Evolutionary conservation across 2,113 vertebrate genomes (phyloP).

Genomic region (Carassius auratus): DNA sequence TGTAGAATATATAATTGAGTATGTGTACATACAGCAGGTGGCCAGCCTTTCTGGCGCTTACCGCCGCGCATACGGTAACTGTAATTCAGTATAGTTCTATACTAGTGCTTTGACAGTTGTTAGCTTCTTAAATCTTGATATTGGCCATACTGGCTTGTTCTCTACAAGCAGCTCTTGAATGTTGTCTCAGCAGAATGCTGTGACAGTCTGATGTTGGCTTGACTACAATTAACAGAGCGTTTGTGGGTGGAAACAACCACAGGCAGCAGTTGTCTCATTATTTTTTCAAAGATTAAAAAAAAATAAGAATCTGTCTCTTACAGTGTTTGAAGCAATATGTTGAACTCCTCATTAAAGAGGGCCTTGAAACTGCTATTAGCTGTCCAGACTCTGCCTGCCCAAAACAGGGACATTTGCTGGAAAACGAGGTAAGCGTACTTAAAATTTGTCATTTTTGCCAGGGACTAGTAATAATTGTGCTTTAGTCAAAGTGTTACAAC

Average conservation of each 20-base stretch:
- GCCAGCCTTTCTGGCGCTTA: too few species aligned
- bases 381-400: conserved; percentile 87
- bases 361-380: conserved; percentile 84
- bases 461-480: background rate
- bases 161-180: background rate
- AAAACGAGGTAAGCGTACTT: conserved; percentile 76
- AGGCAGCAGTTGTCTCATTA: conserved; percentile 16
- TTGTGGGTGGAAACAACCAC: conserved; percentile 11
- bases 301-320: conserved; percentile 42
- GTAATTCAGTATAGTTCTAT: background rate
- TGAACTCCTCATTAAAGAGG: conserved; percentile 87
- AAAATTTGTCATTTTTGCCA: background rate
- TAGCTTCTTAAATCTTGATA: background rate
- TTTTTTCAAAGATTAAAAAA: conserved; percentile 21
- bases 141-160: background rate
- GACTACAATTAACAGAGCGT: conserved; percentile 12
- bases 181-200: conserved; percentile 16
- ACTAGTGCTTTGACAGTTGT: background rate
- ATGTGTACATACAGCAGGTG: background rate
- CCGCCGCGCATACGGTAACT: too few species aligned
- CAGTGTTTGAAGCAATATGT: conserved; percentile 90
- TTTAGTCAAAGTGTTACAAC: background rate
- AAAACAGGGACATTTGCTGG: conserved; percentile 81
- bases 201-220: conserved; percentile 4
- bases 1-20: background rate